Evolutionary conservation across 2,797 vertebrate species (phyloP), one percentile per base, ranked within the genome.

Genomic region (Geotria australis): DNA sequence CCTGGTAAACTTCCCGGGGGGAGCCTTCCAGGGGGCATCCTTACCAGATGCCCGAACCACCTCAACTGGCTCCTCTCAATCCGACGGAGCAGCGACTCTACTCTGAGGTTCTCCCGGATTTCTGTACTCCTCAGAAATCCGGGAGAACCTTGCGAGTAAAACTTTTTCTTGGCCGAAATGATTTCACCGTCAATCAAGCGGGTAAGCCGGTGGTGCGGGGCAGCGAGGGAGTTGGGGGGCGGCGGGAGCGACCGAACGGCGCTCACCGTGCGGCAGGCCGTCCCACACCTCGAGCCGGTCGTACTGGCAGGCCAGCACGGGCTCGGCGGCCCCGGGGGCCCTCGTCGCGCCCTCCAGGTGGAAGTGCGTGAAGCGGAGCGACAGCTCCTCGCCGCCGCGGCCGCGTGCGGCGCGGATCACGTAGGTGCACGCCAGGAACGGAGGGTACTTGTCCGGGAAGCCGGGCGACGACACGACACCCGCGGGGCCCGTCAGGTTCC

Each of bases 201-300:
- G 13, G 48, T 48, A 10, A 48, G 10, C 51, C 48, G 13, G 13
- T 48, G 48, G 10, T 10, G 3, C 10, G 3, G 2, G 48, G 3
- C 10, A 51, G 48, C 13, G 10, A 10, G 10, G 13, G 3, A 13
- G 10, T 13, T 48, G 10, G 48, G 13, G 10, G 3, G 3, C 48
- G 48, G 48, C 10, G 10, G 48, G 51, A 48, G 10, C 48, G 3
- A 13, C 48, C 10, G 2, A 10, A 10, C 13, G 48, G 48, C 10
- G 10, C 70, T 75, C 69, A 84, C 91, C 88, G 66, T 80, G 77
- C 1, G 86, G 85, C 60, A 98, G 79, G 10, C 91, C 91, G 1
- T 98, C 91, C 91, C 91, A 98, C 70, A 98, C 83, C 60, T 96
- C 85, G 66, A 98, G 74, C 85, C 84, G 94, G 65, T 98, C 88